Conservation (phyloP, 2,113 vertebrate species). For the Miniopterus natalensis region DNA sequence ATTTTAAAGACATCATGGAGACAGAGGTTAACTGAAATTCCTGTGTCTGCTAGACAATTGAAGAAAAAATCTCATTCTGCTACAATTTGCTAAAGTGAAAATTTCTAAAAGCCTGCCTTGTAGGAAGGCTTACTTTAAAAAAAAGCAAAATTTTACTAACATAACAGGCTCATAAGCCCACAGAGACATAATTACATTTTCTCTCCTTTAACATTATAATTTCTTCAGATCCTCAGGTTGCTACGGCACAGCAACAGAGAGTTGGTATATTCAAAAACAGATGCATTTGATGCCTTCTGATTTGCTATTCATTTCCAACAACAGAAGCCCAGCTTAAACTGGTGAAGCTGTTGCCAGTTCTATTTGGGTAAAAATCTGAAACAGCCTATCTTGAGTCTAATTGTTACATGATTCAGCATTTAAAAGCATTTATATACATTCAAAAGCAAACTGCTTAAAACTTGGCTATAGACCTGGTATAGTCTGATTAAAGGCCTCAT, state of each 20-base stretch:
- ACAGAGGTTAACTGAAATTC: slow-evolving; percentile 12
- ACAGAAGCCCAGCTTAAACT: slow-evolving; percentile 49
- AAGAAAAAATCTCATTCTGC: slow-evolving; percentile 49
- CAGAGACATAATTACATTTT: slow-evolving; percentile 80
- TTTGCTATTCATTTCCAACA: slow-evolving; percentile 54
- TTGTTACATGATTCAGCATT: slow-evolving; percentile 66
- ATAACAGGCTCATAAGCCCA: slow-evolving; percentile 55
- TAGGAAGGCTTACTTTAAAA: slow-evolving; percentile 61
- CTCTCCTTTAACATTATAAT: slow-evolving; percentile 67
- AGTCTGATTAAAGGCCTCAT: slow-evolving; percentile 64
- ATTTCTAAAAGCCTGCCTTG: slow-evolving; percentile 74
- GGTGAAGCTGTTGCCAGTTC: slow-evolving; percentile 49
- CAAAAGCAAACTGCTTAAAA: slow-evolving; percentile 56
- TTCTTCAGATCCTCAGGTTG: slow-evolving; percentile 63
- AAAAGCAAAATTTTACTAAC: slow-evolving; percentile 73
- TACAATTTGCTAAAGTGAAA: slow-evolving; percentile 64
- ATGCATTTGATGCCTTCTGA: slow-evolving; percentile 51
- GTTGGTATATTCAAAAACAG: slow-evolving; percentile 52
- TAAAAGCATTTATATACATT: not conserved
- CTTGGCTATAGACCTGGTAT: not conserved
- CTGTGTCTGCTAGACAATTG: not conserved
- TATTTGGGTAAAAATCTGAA: slow-evolving; percentile 49
- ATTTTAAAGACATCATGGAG: slow-evolving; percentile 65
- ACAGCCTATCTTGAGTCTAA: slow-evolving; percentile 18
- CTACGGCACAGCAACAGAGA: slow-evolving; percentile 55